Base-by-base conservation (phyloP, 2,113 vertebrate genomes). In the Cavia porcellus region DNA sequence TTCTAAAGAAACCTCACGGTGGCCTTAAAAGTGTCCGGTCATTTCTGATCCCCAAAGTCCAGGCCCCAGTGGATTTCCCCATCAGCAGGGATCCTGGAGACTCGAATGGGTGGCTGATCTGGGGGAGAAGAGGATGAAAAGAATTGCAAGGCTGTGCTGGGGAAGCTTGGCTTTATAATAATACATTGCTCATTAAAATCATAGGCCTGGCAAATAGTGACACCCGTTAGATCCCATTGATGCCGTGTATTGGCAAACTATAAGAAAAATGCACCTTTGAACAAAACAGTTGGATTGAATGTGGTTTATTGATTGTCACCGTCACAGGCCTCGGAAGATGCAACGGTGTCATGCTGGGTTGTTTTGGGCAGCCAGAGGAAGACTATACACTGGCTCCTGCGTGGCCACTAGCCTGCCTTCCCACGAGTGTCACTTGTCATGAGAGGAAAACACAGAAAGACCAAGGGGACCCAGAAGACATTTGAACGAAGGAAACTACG, bases 321-420 rank as follows among this genome's bases (percentile, higher is more conserved):
- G 61, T 89, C 89, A 30, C 66, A 89, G 94, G 95, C 66, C 79
- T 91, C 94, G 3, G 50, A 7, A 32, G 81, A 89, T 24, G 9
- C 2, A 20, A 57, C 12, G 45, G 64, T 5, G 2, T 57, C 0
- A 0, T 5, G 82, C 72, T 5, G 32, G 19, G 77, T 52, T 30
- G 35, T 35, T 86, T 86, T 80, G 59, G 1, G 35, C 47, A 30
- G 88, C 57, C 8, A 3, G 42, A 93, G 83, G 35, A 83, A 25
- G 74, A 89, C 7, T 1, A 42, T 11, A 3, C 9, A 13, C 52
- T 1, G 42, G 57, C 38, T 50, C 38, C 6, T 28, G 59, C 30
- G 1, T 10, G 47, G 5, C 55, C 22, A 0, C 32, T 17, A 0
- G 38, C 38, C 89, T 0, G 0, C 30, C 22, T 45, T 17, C 12